Conservation (phyloP, 2,888 invertebrate species). For the Mythimna lalbum region DNA sequence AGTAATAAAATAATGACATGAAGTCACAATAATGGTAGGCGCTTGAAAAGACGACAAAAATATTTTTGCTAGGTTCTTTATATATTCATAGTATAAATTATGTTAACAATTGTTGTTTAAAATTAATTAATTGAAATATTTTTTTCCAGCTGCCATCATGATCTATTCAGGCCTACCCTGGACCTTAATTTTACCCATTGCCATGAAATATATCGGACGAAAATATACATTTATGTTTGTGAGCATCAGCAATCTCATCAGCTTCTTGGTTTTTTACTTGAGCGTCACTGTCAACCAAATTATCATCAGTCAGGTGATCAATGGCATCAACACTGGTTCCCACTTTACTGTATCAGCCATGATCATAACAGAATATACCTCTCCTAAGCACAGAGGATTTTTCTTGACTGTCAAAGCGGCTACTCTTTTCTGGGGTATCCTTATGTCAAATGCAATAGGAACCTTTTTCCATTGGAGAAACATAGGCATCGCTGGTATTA, state of each 20-base stretch:
- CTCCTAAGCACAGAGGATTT: conserved; percentile 58
- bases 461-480: conserved; percentile 71
- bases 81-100: neutral
- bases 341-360: conserved; percentile 49
- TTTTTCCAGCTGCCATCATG: conserved; percentile 57
- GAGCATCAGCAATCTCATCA: conserved; percentile 37
- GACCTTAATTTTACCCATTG: conserved; percentile 49
- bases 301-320: conserved; percentile 54
- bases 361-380: conserved; percentile 52
- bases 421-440: conserved; percentile 54
- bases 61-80: neutral
- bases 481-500: conserved; percentile 63
- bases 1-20: neutral
- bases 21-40: conserved; percentile 1
- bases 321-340: conserved; percentile 42
- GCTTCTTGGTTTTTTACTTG: conserved; percentile 55
- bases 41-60: neutral
- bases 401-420: conserved; percentile 66
- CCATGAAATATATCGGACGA: conserved; percentile 47
- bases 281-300: conserved; percentile 60
- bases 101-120: neutral
- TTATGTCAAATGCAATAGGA: conserved; percentile 67
- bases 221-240: conserved; percentile 49
- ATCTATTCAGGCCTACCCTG: conserved; percentile 52
- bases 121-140: neutral